Percentiles rank a stretch among this genome's conserved stretches.
These are phyloP conservation scores for Shargacucullia verbasci DNA, from an alignment of 2,888 invertebrate genomes.

Conservation along the genomic window DNA sequence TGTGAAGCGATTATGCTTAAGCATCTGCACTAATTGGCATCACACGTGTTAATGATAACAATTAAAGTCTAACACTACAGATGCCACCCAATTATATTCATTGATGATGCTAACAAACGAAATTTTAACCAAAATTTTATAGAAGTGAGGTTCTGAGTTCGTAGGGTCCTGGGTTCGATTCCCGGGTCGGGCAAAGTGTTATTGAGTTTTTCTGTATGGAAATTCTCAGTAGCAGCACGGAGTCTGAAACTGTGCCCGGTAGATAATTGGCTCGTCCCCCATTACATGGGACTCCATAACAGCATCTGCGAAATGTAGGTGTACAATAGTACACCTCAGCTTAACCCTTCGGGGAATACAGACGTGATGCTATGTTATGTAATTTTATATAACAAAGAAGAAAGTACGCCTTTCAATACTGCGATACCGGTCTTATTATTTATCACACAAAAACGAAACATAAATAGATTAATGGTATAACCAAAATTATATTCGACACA, in stretches of 20 bases:
- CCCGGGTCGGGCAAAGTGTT: too few species aligned
- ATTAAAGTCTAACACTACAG: constrained; percentile 55
- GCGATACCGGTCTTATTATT: constrained; percentile 38
- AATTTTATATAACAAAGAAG: constrained; percentile 24
- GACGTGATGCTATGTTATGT: too few species aligned
- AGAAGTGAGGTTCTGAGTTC: too few species aligned
- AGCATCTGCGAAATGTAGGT: too few species aligned
- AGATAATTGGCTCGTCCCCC: too few species aligned
- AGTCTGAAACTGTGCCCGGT: too few species aligned
- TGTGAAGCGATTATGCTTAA: constrained; percentile 59
- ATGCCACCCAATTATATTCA: constrained; percentile 21
- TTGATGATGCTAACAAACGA: not conserved
- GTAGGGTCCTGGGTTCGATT: too few species aligned
- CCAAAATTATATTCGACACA: constrained; percentile 44
- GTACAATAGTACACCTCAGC: too few species aligned
- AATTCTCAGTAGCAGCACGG: too few species aligned
- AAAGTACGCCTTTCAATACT: constrained; percentile 11
- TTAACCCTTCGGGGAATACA: too few species aligned
- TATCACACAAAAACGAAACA: constrained; percentile 34
- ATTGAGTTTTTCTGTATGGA: too few species aligned
- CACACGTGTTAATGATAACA: constrained; percentile 67
- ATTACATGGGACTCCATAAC: too few species aligned
- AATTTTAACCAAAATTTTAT: constrained; percentile 5
- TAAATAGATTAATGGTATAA: constrained; percentile 37
- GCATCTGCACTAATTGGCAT: constrained; percentile 62